Base-by-base conservation (phyloP, 2,888 invertebrate genomes). In the Junonia oenone region DNA sequence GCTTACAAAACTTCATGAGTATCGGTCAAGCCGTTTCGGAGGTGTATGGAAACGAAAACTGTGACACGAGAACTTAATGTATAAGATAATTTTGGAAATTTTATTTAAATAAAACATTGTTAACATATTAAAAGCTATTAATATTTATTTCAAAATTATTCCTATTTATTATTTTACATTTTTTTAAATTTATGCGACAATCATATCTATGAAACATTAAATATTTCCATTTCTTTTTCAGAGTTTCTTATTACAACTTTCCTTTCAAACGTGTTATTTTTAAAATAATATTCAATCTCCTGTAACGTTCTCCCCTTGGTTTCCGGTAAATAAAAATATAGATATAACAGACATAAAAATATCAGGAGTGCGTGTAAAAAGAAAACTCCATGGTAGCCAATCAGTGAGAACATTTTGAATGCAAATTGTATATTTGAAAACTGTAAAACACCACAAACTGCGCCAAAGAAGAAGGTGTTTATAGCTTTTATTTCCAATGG, bases 191-290 rank as follows among this genome's bases (percentile, higher is more conserved):
- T n/a, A n/a, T n/a, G n/a, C n/a, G n/a, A n/a, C n/a, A n/a, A n/a
- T n/a, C n/a, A n/a, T n/a, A n/a, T n/a, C n/a, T n/a, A n/a, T n/a
- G n/a, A n/a, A n/a, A 22, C 22, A 22, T 22, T 22, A 22, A 22
- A 3, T 9, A 17, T 38, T 9, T 38, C 8, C 17, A 11, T 38
- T 2, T 17, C 38, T 38, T 38, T 15, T 38, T 38, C 38, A 14
- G 38, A 17, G 17, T 15, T 17, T 2, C 9, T 15, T 31, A 11
- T 8, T 4, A 11, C 31, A 17, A 15, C 14, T 96, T 93, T 26
- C 96, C 92, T 51, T 37, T 31, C 33, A 29, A 58, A 55, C 14
- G 55, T 49, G 45, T 60, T 58, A 45, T 68, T 66, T 35, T 67
- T 68, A 13, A 72, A 69, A 53, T 61, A 68, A 45, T 67, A 38